Conservation (phyloP, 2,113 vertebrate genomes). For the Brachypteracias leptosomus region DNA sequence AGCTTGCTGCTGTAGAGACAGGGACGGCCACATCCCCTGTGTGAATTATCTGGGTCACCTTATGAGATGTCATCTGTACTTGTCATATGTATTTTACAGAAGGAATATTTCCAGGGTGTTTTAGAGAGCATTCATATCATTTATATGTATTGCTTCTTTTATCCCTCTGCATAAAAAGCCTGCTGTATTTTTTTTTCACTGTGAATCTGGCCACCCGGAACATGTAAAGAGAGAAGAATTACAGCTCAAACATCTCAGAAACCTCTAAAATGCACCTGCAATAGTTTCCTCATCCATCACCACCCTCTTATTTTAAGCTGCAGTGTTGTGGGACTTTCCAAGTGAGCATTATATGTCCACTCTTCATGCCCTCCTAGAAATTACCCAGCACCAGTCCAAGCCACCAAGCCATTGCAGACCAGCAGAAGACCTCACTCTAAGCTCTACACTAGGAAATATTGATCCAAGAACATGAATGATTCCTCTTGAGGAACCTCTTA, state of each 20-base stretch:
- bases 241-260: background rate
- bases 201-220: background rate
- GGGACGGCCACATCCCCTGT: background rate
- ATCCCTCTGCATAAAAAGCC: conserved; percentile 14
- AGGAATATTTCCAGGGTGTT: conserved; percentile 8
- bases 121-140: conserved; percentile 4
- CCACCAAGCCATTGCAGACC: background rate
- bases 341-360: background rate
- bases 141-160: conserved; percentile 13
- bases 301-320: background rate
- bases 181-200: background rate
- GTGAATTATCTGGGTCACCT: background rate
- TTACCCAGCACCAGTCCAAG: background rate
- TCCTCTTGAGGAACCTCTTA: background rate
- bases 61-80: background rate
- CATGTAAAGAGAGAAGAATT: background rate
- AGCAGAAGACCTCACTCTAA: background rate
- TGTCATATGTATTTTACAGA: background rate
- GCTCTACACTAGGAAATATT: background rate
- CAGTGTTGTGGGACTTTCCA: background rate
- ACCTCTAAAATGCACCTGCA: conserved; percentile 6
- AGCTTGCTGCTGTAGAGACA: background rate
- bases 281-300: background rate
- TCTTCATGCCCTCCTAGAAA: background rate
- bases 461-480: background rate